phyloP scores from a whole-genome alignment of 2,888 invertebrate species.

The Dasysyrphus tricinctus region DNA sequence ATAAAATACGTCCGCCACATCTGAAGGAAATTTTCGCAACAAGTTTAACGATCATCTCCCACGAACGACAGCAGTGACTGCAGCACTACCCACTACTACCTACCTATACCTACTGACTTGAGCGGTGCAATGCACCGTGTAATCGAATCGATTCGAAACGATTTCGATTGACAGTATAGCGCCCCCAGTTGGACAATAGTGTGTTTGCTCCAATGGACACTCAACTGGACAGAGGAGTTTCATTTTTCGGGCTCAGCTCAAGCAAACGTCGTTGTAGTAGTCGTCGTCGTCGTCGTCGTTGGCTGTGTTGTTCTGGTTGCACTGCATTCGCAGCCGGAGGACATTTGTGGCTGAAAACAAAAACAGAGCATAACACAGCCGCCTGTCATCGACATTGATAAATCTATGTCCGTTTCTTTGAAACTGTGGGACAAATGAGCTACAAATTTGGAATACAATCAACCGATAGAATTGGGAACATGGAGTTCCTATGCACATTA shows the following conservation, averaged over 20 bases:
- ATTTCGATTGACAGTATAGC: constrained; percentile 73
- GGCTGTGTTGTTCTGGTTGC: constrained; percentile 22
- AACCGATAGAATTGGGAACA: background rate
- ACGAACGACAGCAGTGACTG: constrained; percentile 43
- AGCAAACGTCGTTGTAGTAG: background rate
- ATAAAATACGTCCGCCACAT: constrained; percentile 9
- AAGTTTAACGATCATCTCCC: constrained; percentile 71
- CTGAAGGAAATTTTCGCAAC: constrained; percentile 48
- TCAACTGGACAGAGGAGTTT: constrained; percentile 39
- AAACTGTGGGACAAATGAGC: background rate
- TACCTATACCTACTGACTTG: background rate
- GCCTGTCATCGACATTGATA: constrained; percentile 71
- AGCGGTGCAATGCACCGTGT: constrained; percentile 65
- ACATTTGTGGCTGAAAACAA: constrained; percentile 42
- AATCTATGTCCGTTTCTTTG: constrained; percentile 57
- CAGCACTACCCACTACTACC: background rate
- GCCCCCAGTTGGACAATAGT: constrained; percentile 69
- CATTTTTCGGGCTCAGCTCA: background rate
- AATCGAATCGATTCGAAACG: constrained; percentile 70
- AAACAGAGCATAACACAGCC: constrained; percentile 43
- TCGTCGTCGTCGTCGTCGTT: background rate
- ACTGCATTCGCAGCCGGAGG: constrained; percentile 51
- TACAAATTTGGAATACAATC: background rate
- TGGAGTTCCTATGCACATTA: background rate
- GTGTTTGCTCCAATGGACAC: constrained; percentile 46